Base-by-base conservation (phyloP, 2,888 invertebrate genomes). In the Dendrolimus houi region DNA sequence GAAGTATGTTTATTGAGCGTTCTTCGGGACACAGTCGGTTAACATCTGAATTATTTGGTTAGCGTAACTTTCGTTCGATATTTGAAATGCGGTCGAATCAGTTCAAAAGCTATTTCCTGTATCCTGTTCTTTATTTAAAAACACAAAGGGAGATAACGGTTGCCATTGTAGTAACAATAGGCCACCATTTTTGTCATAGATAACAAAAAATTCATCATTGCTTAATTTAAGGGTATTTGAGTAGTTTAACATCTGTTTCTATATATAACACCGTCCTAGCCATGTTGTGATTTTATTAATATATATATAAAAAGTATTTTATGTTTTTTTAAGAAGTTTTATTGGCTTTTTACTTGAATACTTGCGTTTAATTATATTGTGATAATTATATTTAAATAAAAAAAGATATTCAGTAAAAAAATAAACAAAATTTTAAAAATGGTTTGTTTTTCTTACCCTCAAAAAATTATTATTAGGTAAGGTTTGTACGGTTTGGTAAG, bases 381-480 rank as follows among this genome's bases (percentile, higher is more conserved):
- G 88, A 88, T 88, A 89, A 79, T 81, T 81, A 83, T 79, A 75
- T 72, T 80, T 78, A 83, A 72, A 74, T 66, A 72, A 70, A 75
- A 84, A 87, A 87, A 87, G 83, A 74, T 87, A 84, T 85, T 87
- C 85, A 87, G 87, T 85, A 87, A 87, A 86, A 81, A 87, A 79
- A 66, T 63, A 80, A 76, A 85, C 72, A 88, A 88, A 88, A 87
- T 83, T 87, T 86, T 81, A 85, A 86, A 47, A 52, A 14, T 13
- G 52, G 57, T 72, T 72, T 77, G 53, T 56, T 52, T 41, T 13
- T 41, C 13, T 13, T 17, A 55, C 12, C 53, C 17, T n/a, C n/a
- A 40, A 53, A 52, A 14, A 1, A 7, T 29, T 6, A 57, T 41
- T 52, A 13, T 29, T 29, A 6, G 29, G 3, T 17, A 6, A n/a